Percentiles rank a stretch among this genome's conserved stretches.
These are phyloP conservation scores for Euplagia quadripunctaria DNA, from an alignment of 2,888 invertebrate genomes.

Conservation along the genomic window DNA sequence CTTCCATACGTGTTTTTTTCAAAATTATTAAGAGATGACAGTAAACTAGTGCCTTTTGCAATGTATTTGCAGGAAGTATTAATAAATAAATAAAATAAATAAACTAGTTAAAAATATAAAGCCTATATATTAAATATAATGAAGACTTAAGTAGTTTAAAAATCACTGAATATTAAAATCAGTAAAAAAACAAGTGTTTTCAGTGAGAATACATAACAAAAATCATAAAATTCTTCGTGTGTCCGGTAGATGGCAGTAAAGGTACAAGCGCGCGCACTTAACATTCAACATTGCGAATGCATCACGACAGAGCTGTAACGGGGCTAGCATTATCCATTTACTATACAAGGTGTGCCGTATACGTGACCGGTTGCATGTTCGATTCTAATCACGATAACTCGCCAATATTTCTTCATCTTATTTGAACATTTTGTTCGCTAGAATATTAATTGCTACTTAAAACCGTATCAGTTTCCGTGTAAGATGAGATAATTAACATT, in stretches of 20 bases:
- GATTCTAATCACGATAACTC: slow-evolving; percentile 36
- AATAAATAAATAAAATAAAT: no score
- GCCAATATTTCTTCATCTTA: slow-evolving; percentile 40
- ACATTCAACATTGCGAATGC: slow-evolving; percentile 63
- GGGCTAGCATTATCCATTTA: slow-evolving; percentile 58
- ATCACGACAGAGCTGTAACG: slow-evolving; percentile 57
- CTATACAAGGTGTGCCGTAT: slow-evolving; percentile 51
- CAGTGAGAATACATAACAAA: neutral
- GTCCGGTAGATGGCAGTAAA: slow-evolving; percentile 32
- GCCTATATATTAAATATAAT: no score
- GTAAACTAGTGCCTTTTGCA: no score
- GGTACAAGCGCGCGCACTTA: slow-evolving; percentile 44
- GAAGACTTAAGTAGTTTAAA: no score
- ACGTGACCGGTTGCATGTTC: slow-evolving; percentile 61
- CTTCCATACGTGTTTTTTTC: no score
- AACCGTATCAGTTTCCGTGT: slow-evolving; percentile 25
- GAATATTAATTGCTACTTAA: slow-evolving; percentile 30
- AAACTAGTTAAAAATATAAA: no score
- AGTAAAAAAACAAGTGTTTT: neutral
- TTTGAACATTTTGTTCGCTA: slow-evolving; percentile 20
- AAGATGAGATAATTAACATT: neutral
- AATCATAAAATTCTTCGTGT: neutral
- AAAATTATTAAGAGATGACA: no score
- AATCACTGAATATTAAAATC: no score
- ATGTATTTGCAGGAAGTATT: no score